Percentiles rank a stretch among this genome's conserved stretches.
Evolutionary conservation across 2,113 vertebrate species (phyloP).

Genomic region (Colinus virginianus): DNA sequence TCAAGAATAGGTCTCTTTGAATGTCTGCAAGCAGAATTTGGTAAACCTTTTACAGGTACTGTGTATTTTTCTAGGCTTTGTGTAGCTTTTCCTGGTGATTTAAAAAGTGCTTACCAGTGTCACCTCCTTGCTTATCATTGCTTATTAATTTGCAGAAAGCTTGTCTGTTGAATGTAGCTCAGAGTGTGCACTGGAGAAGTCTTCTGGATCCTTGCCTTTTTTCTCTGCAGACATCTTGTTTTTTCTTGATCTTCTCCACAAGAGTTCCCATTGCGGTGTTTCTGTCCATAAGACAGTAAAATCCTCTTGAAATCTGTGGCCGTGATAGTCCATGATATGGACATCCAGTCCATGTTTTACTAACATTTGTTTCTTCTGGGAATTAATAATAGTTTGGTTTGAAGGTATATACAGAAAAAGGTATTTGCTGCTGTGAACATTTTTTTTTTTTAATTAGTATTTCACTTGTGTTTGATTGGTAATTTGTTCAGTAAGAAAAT

Average conservation of each 20-base stretch:
- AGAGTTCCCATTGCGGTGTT: background rate
- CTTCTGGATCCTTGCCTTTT: background rate
- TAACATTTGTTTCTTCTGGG: conserved; percentile 45
- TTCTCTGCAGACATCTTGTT: background rate
- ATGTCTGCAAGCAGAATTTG: background rate
- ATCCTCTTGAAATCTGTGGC: background rate
- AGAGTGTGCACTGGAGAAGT: background rate
- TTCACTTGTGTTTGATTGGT: background rate
- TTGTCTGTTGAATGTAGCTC: background rate
- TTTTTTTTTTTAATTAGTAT: background rate
- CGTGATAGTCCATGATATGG: conserved; percentile 30
- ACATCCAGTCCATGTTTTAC: conserved; percentile 19
- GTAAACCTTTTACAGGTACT: background rate
- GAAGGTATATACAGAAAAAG: background rate
- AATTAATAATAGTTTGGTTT: conserved; percentile 41
- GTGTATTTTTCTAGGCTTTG: background rate
- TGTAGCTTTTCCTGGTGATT: background rate
- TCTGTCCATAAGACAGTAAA: background rate
- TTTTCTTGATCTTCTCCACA: background rate
- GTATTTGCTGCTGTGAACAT: background rate
- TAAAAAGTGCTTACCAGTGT: background rate
- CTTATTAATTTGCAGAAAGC: background rate
- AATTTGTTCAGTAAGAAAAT: background rate
- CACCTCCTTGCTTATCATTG: background rate
- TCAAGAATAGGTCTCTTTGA: background rate